Conservation (phyloP, 2,888 invertebrate species). For the Brenthis daphne region DNA sequence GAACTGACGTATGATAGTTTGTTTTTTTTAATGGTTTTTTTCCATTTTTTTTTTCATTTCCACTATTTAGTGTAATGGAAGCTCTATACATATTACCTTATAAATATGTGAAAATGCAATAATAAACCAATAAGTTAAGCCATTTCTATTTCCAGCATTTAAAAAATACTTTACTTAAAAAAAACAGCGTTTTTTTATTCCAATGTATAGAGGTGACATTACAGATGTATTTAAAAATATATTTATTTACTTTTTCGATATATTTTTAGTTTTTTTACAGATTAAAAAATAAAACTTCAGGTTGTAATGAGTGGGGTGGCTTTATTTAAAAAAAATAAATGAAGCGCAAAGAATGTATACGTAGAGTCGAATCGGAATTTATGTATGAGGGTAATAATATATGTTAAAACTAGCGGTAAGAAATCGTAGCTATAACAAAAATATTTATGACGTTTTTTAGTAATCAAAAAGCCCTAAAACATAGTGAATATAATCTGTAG, state of each 20-base stretch:
- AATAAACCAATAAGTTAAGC: too few species aligned
- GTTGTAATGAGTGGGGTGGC: slow-evolving; percentile 25
- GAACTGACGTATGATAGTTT: background rate
- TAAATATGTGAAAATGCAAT: too few species aligned
- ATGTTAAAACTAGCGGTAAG: slow-evolving; percentile 30
- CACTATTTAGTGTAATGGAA: too few species aligned
- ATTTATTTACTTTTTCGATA: background rate
- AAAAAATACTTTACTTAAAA: too few species aligned
- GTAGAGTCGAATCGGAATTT: slow-evolving; percentile 44
- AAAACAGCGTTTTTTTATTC: too few species aligned
- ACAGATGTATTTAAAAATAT: too few species aligned
- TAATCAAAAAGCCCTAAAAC: slow-evolving; percentile 14
- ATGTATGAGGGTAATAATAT: slow-evolving; percentile 44
- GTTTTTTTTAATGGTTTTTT: background rate
- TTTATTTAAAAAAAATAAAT: slow-evolving; percentile 30
- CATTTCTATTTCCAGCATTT: too few species aligned
- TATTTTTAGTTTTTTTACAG: background rate
- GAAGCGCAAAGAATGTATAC: slow-evolving; percentile 41
- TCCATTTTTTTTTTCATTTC: background rate
- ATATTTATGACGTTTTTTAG: slow-evolving; percentile 30
- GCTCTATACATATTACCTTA: too few species aligned
- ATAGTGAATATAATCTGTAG: slow-evolving; percentile 26
- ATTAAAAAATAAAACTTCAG: background rate
- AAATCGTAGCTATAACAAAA: slow-evolving; percentile 24
- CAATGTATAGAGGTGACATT: too few species aligned